These are phyloP conservation scores for Mesodorylaimus sp. DNA, from an alignment of 2,888 invertebrate genomes.

Conservation along the genomic window DNA sequence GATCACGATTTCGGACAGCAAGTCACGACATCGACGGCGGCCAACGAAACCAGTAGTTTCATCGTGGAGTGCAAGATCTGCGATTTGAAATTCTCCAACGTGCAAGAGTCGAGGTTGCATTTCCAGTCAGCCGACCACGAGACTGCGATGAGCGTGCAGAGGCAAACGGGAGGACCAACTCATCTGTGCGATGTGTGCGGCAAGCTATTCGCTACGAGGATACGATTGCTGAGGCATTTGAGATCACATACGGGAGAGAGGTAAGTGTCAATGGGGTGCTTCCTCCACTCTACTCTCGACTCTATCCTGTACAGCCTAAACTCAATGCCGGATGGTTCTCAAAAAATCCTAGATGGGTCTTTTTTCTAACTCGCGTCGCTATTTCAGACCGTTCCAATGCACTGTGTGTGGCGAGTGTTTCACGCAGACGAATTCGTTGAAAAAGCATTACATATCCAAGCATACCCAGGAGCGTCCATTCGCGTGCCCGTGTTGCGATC, in stretches of 20 bases:
- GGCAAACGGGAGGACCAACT: conserved; percentile 14
- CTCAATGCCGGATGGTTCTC: too few relatives aligned
- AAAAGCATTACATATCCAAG: background rate
- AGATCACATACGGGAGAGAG: conserved; percentile 15
- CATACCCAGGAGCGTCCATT: background rate
- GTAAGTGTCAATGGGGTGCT: too few relatives aligned
- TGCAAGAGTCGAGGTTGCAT: conserved; percentile 17
- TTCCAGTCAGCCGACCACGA: conserved; percentile 26
- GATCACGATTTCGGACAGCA: background rate
- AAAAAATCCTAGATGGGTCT: too few relatives aligned
- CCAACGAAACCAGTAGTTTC: conserved; percentile 1
- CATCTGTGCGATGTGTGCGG: conserved; percentile 34
- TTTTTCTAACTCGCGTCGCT: too few relatives aligned
- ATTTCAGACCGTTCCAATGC: conserved; percentile 44
- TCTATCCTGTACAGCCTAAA: too few relatives aligned
- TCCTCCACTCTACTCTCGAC: too few relatives aligned
- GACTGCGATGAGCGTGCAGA: conserved; percentile 8
- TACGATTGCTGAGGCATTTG: conserved; percentile 44
- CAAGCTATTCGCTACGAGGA: conserved; percentile 44
- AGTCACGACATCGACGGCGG: background rate
- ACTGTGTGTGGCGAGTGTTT: conserved; percentile 43
- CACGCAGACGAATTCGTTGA: conserved; percentile 44
- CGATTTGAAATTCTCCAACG: conserved; percentile 15
- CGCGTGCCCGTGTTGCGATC: background rate
- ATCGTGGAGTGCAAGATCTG: conserved; percentile 16